Conservation (phyloP, 1,140 invertebrate species). For the Melitaea cinxia region DNA sequence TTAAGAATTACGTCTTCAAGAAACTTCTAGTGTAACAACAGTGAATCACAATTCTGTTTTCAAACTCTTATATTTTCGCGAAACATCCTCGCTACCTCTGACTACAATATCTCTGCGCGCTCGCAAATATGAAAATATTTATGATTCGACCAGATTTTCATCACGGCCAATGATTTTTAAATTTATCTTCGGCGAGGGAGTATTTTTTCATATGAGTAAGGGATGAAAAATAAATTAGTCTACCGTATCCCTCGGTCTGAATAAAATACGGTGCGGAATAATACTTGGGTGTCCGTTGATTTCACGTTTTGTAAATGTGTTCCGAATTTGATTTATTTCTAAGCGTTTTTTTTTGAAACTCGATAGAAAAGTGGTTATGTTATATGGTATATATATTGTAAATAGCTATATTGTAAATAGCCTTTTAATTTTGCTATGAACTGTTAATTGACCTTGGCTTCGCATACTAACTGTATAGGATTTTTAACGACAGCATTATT, state of each 20-base stretch:
- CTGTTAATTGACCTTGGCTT: too few species aligned
- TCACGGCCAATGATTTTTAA: slow-evolving; percentile 52
- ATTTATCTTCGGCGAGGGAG: slow-evolving; percentile 46
- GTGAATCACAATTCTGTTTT: too few species aligned
- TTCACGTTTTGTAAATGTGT: slow-evolving; percentile 19
- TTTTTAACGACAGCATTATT: too few species aligned
- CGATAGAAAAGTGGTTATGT: slow-evolving; percentile 1
- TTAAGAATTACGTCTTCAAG: too few species aligned
- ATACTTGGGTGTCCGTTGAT: slow-evolving; percentile 30
- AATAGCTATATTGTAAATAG: too few species aligned
- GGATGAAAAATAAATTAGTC: slow-evolving; percentile 58
- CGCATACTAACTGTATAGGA: too few species aligned
- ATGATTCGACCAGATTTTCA: slow-evolving; percentile 48
- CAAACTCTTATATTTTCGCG: neutral
- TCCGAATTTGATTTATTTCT: slow-evolving; percentile 15
- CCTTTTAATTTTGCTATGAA: too few species aligned
- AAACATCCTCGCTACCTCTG: slow-evolving; percentile 2
- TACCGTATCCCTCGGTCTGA: slow-evolving; percentile 43
- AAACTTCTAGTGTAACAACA: too few species aligned
- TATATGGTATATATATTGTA: neutral
- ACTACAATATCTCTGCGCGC: slow-evolving; percentile 2
- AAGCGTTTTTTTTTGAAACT: neutral
- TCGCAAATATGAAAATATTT: slow-evolving; percentile 52
- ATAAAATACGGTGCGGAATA: slow-evolving; percentile 46
- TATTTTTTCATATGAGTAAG: slow-evolving; percentile 41